phyloP scores from a whole-genome alignment of 1,140 invertebrate species.

The Pseudomyrmex concolor region DNA sequence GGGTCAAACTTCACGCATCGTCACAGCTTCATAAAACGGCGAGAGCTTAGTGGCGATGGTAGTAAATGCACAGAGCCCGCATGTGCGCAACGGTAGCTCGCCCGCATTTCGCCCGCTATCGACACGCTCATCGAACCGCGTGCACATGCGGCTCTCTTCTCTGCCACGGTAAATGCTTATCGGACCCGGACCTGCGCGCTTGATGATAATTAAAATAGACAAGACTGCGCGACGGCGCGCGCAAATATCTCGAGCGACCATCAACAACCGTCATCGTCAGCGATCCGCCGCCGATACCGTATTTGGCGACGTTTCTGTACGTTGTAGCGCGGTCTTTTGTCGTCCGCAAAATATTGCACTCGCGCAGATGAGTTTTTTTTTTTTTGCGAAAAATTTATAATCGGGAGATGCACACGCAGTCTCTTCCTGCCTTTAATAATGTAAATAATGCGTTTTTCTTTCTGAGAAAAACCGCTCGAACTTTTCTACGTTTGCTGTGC shows the following conservation, averaged over 20 bases:
- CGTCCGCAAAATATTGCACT: not conserved
- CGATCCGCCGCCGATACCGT: constrained; percentile 11
- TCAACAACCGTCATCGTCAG: constrained; percentile 24
- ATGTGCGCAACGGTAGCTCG: constrained; percentile 47
- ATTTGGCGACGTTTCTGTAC: not conserved
- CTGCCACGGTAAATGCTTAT: constrained; percentile 52
- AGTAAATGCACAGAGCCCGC: constrained; percentile 57
- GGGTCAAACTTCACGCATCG: constrained; percentile 68
- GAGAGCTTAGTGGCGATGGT: too few relatives aligned
- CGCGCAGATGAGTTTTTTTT: not conserved
- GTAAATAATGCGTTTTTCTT: not conserved
- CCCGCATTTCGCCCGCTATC: constrained; percentile 67
- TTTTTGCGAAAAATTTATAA: not conserved
- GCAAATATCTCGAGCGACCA: constrained; percentile 47
- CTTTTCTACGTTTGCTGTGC: not conserved
- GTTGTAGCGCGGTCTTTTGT: not conserved
- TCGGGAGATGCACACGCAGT: not conserved
- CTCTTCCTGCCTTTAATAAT: not conserved
- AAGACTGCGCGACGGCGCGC: constrained; percentile 32
- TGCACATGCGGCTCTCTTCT: not conserved
- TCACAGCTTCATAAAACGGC: constrained; percentile 48
- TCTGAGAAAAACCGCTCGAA: not conserved
- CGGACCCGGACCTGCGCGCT: constrained; percentile 30
- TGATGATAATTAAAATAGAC: constrained; percentile 56
- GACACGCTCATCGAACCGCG: constrained; percentile 54